Percentiles rank a stretch among this genome's conserved stretches.
Conservation (phyloP, 2,113 vertebrate species). For the Sander lucioperca region DNA sequence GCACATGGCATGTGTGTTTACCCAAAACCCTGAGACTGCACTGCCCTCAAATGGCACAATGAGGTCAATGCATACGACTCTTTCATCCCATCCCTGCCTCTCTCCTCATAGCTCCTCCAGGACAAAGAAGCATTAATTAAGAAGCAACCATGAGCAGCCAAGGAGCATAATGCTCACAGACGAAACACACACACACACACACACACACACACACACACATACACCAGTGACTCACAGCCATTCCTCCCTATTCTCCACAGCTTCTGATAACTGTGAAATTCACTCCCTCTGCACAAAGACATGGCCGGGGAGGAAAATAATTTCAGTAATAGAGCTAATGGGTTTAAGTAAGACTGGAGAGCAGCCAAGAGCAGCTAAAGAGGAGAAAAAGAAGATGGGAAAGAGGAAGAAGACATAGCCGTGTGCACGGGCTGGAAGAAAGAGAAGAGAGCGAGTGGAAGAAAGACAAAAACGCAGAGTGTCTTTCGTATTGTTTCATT, state of each 20-base stretch:
- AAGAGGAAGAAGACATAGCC: conserved; percentile 66
- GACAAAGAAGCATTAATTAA: conserved; percentile 86
- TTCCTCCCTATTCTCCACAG: conserved; percentile 74
- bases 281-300: conserved; percentile 85
- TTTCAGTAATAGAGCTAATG: conserved; percentile 90
- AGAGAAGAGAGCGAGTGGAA: conserved; percentile 53
- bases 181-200: conserved; percentile 65
- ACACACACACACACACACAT: conserved; percentile 61
- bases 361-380: conserved; percentile 84
- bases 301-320: conserved; percentile 86
- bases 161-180: conserved; percentile 74
- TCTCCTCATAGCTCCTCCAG: conserved; percentile 71
- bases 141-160: conserved; percentile 83
- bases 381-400: conserved; percentile 47
- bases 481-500: conserved; percentile 73
- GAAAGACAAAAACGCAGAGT: conserved; percentile 55
- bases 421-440: conserved; percentile 75
- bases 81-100: conserved; percentile 46
- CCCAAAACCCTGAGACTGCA: conserved; percentile 84
- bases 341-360: conserved; percentile 89
- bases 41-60: conserved; percentile 90
- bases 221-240: conserved; percentile 62
- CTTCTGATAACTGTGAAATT: conserved; percentile 91
- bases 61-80: conserved; percentile 75
- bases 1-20: conserved; percentile 38